phyloP scores from a whole-genome alignment of 2,888 invertebrate species.

The Drosophila yooni region DNA sequence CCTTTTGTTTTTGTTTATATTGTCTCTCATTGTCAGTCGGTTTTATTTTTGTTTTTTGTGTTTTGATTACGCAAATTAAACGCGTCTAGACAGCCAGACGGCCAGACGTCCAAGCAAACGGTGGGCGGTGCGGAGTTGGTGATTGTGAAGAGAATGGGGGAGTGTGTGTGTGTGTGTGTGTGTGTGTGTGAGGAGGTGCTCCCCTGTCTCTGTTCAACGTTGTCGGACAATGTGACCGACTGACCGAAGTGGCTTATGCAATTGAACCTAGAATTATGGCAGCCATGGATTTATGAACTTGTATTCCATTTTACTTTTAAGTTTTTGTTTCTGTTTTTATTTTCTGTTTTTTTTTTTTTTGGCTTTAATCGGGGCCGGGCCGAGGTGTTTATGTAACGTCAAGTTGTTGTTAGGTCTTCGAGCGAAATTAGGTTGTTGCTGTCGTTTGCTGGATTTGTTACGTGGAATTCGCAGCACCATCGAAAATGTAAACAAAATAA shows the following conservation, averaged over 20 bases:
- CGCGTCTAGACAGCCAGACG: constrained; percentile 65
- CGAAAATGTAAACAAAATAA: constrained; percentile 48
- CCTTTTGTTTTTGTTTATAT: constrained; percentile 45
- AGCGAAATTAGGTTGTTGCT: constrained; percentile 22
- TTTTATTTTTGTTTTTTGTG: constrained; percentile 53
- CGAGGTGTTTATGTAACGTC: constrained; percentile 43
- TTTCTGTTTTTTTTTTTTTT: constrained; percentile 8
- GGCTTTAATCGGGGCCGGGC: constrained; percentile 22
- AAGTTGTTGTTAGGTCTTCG: constrained; percentile 24
- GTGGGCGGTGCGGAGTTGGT: constrained; percentile 23
- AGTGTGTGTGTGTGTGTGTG: background rate
- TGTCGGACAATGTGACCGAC: constrained; percentile 56
- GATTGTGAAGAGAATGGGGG: background rate
- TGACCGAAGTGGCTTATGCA: constrained; percentile 56
- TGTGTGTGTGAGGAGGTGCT: background rate
- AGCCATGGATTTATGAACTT: constrained; percentile 26
- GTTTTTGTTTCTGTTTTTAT: background rate
- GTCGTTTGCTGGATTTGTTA: constrained; percentile 41
- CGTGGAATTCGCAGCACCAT: constrained; percentile 59
- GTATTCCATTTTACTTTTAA: background rate
- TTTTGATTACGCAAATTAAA: constrained; percentile 80
- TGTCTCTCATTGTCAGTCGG: constrained; percentile 63
- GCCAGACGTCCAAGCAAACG: constrained; percentile 54
- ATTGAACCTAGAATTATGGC: constrained; percentile 54
- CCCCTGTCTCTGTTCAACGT: background rate